Evolutionary conservation across 2,888 invertebrate species (phyloP), one percentile per base, ranked within the genome.

Genomic region (Galerucella pusilla): DNA sequence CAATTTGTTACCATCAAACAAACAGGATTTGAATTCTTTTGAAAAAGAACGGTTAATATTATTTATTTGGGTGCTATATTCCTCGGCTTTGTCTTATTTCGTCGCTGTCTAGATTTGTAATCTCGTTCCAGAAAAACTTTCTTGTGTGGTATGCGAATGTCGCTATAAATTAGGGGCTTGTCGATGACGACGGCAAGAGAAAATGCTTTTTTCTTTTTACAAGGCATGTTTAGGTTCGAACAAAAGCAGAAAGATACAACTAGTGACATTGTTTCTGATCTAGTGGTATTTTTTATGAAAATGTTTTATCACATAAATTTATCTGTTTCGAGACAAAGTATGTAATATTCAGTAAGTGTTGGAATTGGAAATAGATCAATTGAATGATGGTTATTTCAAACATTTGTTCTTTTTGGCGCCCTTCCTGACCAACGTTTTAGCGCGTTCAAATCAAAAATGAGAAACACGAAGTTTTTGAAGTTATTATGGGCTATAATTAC

Each of bases 21-120:
- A 71, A 71, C 64, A 71, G 64, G 64, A 71, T 71, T 71, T 71
- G 71, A 64, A 71, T 71, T 71, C 71, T 54, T 61, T 46, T 49
- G 57, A 42, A 71, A 64, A 71, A 54, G 42, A 64, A 64, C 12
- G 64, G 71, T 64, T 71, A 64, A 71, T 71, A 71, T 71, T 71
- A 71, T 71, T 71, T 64, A 71, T 70, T 70, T 16, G 46, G 12
- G 46, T 4, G 64, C 46, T 65, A 65, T 46, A 65, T 42, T 65
- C 46, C 16, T 65, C 20, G 20, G 45, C 46, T 65, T 65, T 65
- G 64, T 65, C 64, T 65, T 65, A 45, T 65, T 65, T 65, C 64
- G 46, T 46, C 46, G 42, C 20, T 16, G 46, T 65, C 64, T 65
- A 16, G 64, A 65, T 65, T 10, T 63, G 63, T 63, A 63, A 63